Conservation (phyloP, 2,888 invertebrate genomes). For the Thysanoteuthis rhombus region DNA sequence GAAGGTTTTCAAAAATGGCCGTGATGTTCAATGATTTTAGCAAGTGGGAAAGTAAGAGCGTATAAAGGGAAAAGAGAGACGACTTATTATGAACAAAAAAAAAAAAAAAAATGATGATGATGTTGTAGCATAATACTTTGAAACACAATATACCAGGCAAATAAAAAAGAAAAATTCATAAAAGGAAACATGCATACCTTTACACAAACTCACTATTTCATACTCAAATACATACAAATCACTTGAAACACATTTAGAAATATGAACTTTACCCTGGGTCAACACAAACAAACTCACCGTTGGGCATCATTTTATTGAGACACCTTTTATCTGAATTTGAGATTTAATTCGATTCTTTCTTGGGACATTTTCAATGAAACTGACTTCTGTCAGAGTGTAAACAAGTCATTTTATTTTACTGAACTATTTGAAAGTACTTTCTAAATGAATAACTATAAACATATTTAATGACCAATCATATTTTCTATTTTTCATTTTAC, state of each 20-base stretch:
- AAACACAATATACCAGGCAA: neutral
- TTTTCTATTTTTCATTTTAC: no score
- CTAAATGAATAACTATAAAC: no score
- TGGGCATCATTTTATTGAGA: neutral
- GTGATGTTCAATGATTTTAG: neutral
- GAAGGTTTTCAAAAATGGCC: neutral
- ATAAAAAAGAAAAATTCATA: neutral
- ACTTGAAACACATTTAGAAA: neutral
- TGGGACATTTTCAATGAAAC: no score
- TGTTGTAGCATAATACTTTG: neutral
- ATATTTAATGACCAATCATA: no score
- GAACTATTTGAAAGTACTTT: no score
- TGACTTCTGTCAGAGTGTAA: no score
- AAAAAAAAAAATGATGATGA: no score
- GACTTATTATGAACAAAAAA: neutral
- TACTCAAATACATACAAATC: neutral
- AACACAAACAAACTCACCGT: neutral
- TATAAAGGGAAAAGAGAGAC: neutral
- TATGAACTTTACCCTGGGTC: neutral
- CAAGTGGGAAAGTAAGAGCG: neutral
- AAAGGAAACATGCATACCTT: neutral
- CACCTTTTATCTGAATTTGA: no score
- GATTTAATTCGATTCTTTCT: no score
- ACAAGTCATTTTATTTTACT: no score
- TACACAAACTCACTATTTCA: neutral